A percentile compares a stretch with the other conserved stretches of the same genome.
These are phyloP conservation scores for Tyria jacobaeae DNA, from an alignment of 2,888 invertebrate genomes.

Conservation along the genomic window DNA sequence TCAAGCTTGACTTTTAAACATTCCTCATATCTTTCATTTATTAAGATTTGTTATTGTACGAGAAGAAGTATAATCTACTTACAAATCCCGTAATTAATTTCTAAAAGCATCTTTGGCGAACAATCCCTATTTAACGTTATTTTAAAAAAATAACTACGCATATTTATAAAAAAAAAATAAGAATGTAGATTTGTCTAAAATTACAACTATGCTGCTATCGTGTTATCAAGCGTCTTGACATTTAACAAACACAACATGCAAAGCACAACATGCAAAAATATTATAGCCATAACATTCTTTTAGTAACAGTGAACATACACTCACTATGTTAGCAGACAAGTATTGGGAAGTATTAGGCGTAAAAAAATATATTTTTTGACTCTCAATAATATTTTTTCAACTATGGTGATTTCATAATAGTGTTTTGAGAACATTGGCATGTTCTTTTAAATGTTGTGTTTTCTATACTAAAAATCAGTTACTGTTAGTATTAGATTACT, in stretches of 20 bases:
- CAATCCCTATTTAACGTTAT: neutral
- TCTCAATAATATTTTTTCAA: constrained; percentile 14
- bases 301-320: constrained; percentile 40
- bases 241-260: constrained; percentile 61
- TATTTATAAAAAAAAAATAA: neutral
- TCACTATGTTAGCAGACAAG: constrained; percentile 37
- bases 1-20: neutral
- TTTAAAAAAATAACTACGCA: neutral
- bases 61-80: neutral
- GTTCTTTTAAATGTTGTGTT: neutral
- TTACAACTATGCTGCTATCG: constrained; percentile 36
- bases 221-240: constrained; percentile 52
- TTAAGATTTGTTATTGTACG: neutral
- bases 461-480: neutral
- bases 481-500: neutral
- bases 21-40: neutral
- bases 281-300: constrained; percentile 35
- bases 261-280: constrained; percentile 64
- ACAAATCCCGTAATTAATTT: neutral
- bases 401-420: neutral
- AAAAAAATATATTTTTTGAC: neutral
- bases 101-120: neutral
- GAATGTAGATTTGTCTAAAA: constrained; percentile 53
- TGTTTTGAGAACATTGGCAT: neutral
- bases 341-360: constrained; percentile 28